These are phyloP conservation scores for Scomber colias DNA, from an alignment of 2,113 vertebrate genomes.

Conservation along the genomic window DNA sequence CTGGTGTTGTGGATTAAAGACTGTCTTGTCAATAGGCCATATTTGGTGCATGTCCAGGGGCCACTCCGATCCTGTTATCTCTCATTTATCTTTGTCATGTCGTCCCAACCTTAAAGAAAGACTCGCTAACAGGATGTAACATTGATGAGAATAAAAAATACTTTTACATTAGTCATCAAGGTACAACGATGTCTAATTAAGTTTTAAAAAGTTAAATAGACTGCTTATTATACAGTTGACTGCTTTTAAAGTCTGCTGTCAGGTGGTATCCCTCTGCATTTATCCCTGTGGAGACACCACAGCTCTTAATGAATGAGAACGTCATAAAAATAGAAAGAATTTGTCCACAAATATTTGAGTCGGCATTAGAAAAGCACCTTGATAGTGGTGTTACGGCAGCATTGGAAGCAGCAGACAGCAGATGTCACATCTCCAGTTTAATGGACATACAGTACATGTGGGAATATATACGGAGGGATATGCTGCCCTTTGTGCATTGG, in stretches of 20 bases:
- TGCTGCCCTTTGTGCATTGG: too few species aligned
- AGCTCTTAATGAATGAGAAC: background rate
- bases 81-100: slow-evolving; percentile 12
- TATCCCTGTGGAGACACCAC: background rate
- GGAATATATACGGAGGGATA: too few species aligned
- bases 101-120: background rate
- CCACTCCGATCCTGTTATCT: slow-evolving; percentile 34
- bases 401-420: too few species aligned
- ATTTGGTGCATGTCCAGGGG: slow-evolving; percentile 16
- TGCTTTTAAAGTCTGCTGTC: slow-evolving; percentile 21
- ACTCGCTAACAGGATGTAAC: background rate
- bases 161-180: slow-evolving; percentile 21
- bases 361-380: too few species aligned
- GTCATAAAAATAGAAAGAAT: too few species aligned
- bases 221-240: slow-evolving; percentile 20
- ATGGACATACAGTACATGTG: too few species aligned
- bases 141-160: background rate
- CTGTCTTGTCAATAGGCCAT: slow-evolving; percentile 13
- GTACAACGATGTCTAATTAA: slow-evolving; percentile 12
- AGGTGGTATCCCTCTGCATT: background rate
- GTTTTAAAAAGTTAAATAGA: slow-evolving; percentile 18
- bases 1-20: slow-evolving; percentile 30
- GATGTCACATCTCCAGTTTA: too few species aligned
- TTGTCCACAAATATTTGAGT: too few species aligned
- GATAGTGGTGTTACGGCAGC: too few species aligned